Evolutionary conservation across 92 coral and sea anemone species (phyloP), one percentile per base, ranked within the genome.

Genomic region (Phenganax marumi): DNA sequence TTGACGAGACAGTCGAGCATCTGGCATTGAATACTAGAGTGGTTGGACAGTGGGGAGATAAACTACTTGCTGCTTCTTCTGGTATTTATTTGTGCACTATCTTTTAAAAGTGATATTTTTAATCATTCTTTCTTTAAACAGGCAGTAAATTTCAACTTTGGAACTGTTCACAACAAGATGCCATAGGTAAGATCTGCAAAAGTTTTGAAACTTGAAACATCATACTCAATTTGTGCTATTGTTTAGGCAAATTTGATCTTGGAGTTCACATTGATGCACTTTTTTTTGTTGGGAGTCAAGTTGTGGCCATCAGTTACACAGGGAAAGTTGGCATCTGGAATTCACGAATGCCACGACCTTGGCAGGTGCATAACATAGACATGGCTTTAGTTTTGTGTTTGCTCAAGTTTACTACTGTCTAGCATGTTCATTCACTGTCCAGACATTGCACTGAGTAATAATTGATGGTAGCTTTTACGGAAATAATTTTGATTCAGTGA

Each of bases 281-380:
- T 63, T 94, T 94, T 80, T 94, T 94, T 53, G 93, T 94, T 60
- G 98, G 98, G 64, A 90, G 97, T 82, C 98, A 94, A 77, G 86
- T 92, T 43, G 98, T 94, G 13, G 98, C 93, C 21, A 92, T 93
- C 13, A 94, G 98, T 51, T 97, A 94, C 83, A 94, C 98, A 10
- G 98, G 98, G 12, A 94, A 94, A 82, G 91, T 94, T 63, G 98
- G 98, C n/a, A 97, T 94, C 14, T 94, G 98, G 98, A 94, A 94
- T 60, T 94, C 98, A 22, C 47, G 81, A 56, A 90, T 94, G 97
- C 91, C 98, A 12, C 93, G 93, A 46, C 98, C 92, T 77, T 94
- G 98, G 98, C 98, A 94, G 97, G 98, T 94, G 53, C 21, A 56
- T 56, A 19, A 8, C 26, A 2, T 19, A 56, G 63, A 56, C 21